phyloP scores from a whole-genome alignment of 2,888 invertebrate species.

The Malthinus seriepunctatus region DNA sequence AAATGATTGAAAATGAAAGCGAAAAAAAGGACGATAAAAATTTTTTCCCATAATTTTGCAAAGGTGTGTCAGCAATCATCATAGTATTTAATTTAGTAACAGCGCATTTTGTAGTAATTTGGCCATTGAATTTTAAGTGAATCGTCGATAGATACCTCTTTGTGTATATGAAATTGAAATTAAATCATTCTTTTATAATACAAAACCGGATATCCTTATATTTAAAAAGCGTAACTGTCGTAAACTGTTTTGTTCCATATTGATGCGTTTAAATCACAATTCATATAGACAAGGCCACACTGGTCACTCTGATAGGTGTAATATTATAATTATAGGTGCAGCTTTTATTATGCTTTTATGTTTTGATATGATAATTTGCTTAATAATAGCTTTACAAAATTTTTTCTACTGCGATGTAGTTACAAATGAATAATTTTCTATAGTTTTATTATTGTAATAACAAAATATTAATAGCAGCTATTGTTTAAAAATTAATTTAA shows the following conservation, averaged over 20 bases:
- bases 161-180: slow-evolving; percentile 47
- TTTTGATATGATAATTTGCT: slow-evolving; percentile 50
- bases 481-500: too few species aligned
- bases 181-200: slow-evolving; percentile 49
- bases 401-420: slow-evolving; percentile 21
- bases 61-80: slow-evolving; percentile 21
- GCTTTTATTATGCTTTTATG: slow-evolving; percentile 43
- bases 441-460: too few species aligned
- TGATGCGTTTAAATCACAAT: slow-evolving; percentile 44
- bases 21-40: too few species aligned
- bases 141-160: slow-evolving; percentile 33
- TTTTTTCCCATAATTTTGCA: slow-evolving; percentile 12
- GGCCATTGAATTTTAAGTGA: slow-evolving; percentile 42
- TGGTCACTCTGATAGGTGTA: slow-evolving; percentile 44
- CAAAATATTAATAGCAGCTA: too few species aligned
- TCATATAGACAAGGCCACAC: slow-evolving; percentile 45
- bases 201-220: slow-evolving; percentile 48
- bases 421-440: slow-evolving; percentile 26
- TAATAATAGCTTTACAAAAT: slow-evolving; percentile 37
- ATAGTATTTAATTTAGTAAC: slow-evolving; percentile 16
- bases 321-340: slow-evolving; percentile 45
- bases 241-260: slow-evolving; percentile 48
- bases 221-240: slow-evolving; percentile 46
- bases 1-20: too few species aligned
- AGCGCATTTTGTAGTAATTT: slow-evolving; percentile 36